Percentiles rank a stretch among this genome's conserved stretches.
Conservation (phyloP, 2,797 vertebrate genomes). For the Gymnothorax javanicus region DNA sequence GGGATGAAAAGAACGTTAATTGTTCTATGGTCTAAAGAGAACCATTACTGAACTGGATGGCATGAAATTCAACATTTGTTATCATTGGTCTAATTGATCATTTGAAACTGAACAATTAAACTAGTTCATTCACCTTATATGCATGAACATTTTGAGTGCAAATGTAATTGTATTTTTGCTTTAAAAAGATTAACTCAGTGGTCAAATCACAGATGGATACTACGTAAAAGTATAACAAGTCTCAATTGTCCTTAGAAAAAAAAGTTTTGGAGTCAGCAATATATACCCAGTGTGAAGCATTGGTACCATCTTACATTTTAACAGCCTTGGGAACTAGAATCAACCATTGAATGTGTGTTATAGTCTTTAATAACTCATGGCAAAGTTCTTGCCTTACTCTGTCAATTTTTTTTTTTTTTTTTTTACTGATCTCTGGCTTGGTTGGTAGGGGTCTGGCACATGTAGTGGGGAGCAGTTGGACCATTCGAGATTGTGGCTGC, state of each 20-base stretch:
- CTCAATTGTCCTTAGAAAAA: not conserved
- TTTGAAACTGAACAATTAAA: not conserved
- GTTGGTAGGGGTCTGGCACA: constrained; percentile 79
- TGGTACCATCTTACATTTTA: not conserved
- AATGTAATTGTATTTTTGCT: no score
- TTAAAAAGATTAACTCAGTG: not conserved
- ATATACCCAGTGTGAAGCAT: not conserved
- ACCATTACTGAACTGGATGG: not conserved
- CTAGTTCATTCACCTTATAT: not conserved
- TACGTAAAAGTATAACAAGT: not conserved
- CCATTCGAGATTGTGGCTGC: constrained; percentile 80
- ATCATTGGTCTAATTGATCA: not conserved
- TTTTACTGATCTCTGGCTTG: constrained; percentile 26
- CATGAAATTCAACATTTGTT: not conserved
- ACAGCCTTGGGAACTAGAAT: not conserved
- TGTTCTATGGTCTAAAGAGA: not conserved
- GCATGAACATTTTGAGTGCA: not conserved
- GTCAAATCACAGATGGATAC: not conserved
- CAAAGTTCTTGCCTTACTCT: not conserved
- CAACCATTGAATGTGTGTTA: not conserved
- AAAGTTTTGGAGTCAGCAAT: not conserved
- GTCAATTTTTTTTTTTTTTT: not conserved
- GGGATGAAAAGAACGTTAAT: not conserved
- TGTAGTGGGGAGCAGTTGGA: constrained; percentile 78
- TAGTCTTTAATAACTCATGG: not conserved